Evolutionary conservation across 2,888 invertebrate genomes (phyloP), one percentile per base, ranked within the genome.

Genomic region (Melieria omissa): DNA sequence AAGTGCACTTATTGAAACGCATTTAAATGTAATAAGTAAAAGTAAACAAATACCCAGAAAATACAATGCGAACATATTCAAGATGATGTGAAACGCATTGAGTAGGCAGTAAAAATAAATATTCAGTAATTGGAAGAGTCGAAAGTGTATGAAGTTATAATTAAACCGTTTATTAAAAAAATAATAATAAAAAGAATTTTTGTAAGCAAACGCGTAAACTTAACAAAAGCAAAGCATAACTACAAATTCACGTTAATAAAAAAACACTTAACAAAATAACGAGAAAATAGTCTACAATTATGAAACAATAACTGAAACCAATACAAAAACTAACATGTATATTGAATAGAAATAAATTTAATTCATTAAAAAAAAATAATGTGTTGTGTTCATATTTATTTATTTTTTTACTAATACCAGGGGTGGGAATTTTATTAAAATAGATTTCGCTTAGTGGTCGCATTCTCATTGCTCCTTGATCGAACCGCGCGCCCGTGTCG

Each of bases 1-100:
- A 86, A 86, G 86, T 86, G 86, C 86, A 86, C 86, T 86, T 86
- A 86, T 84, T 82, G 82, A 83, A 77, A 82, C 78, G 65, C 61
- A 72, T 69, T 72, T 69, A 60, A 72, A 62, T 7, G 42, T 46
- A 61, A 29, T 55, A 62, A 73, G 61, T 65, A 66, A 71, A 69
- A 65, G 65, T 61, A 57, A 64, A 67, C 66, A 66, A 29, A 63
- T 45, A 42, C 45, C 41, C 12, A 57, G 29, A 45, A n/a, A 55
- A 57, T 66, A 58, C 14, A 70, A 67, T 73, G 29, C 73, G 62
- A 57, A 70, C 47, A 67, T 66, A 72, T 73, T 72, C 72, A 71
- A 72, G 8, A 46, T 70, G 64, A 63, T 68, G 45, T 46, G 67
- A 65, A 66, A 61, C 49, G 64, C 46, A 9, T 58, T 29, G 73